Evolutionary conservation across 2,888 invertebrate species (phyloP).

Genomic region (Sphaeridia pumilis): DNA sequence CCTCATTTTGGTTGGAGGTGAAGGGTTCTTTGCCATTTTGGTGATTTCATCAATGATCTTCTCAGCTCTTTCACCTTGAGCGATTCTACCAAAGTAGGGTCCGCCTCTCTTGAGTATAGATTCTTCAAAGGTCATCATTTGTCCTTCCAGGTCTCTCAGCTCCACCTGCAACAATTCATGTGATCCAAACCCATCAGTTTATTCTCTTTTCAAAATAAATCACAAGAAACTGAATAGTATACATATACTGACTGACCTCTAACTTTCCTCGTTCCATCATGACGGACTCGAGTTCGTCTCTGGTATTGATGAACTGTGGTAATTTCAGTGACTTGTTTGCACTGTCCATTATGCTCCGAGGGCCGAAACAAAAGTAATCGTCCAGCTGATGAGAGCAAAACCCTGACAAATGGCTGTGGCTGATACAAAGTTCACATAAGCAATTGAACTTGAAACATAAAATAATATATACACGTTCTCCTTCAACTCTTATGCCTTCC

Average conservation of each 20-base stretch:
- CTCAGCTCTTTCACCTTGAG: slow-evolving; percentile 9
- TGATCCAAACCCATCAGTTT: background rate
- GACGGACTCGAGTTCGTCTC: slow-evolving; percentile 2
- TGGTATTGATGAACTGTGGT: slow-evolving; percentile 8
- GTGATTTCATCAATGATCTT: slow-evolving; percentile 11
- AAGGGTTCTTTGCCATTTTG: background rate
- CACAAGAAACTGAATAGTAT: background rate
- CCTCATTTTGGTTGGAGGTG: background rate
- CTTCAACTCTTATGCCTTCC: no score
- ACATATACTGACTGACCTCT: slow-evolving; percentile 4
- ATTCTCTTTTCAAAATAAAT: background rate
- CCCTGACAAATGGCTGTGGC: no score
- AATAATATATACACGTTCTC: no score
- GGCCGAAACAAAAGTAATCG: no score
- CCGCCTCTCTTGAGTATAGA: slow-evolving; percentile 9
- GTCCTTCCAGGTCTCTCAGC: slow-evolving; percentile 7
- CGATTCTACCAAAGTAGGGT: slow-evolving; percentile 12
- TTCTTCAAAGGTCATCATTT: slow-evolving; percentile 11
- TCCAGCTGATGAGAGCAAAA: no score
- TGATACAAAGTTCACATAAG: no score
- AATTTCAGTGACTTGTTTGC: no score
- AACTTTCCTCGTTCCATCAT: slow-evolving; percentile 5
- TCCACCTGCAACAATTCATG: slow-evolving; percentile 1
- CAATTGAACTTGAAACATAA: no score
- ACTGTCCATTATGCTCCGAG: no score